phyloP scores from a whole-genome alignment of 2,113 vertebrate species.

The Verasper variegatus region DNA sequence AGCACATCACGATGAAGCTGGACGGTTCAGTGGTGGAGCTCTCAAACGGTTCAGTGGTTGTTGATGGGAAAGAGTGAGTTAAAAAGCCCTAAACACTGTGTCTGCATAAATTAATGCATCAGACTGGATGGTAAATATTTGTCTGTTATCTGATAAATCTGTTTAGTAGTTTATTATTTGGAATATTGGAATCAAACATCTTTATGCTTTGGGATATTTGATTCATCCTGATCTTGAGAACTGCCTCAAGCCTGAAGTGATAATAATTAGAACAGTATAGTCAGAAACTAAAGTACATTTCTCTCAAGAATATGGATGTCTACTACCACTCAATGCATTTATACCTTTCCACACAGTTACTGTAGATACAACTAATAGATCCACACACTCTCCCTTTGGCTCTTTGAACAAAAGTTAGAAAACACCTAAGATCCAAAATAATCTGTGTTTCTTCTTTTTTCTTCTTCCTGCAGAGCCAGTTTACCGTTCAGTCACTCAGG shows the following conservation, averaged over 20 bases:
- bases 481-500: constrained; percentile 85
- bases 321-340: no score
- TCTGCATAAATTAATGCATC: background rate
- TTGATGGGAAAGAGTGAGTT: constrained; percentile 82
- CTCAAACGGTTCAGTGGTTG: constrained; percentile 50
- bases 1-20: constrained; percentile 83
- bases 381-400: background rate
- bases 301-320: no score
- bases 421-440: background rate
- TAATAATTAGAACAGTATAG: background rate
- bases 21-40: constrained; percentile 84
- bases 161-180: no score
- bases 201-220: background rate
- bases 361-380: no score
- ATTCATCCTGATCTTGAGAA: background rate
- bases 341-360: background rate
- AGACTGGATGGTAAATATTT: background rate
- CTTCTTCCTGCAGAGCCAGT: constrained; percentile 71
- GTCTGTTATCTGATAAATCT: no score
- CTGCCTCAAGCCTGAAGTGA: background rate
- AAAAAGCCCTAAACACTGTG: background rate
- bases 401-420: background rate
- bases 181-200: background rate
- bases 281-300: no score
- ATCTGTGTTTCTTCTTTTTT: background rate